These are phyloP conservation scores for Coreius guichenoti DNA, from an alignment of 2,797 vertebrate genomes.

Conservation along the genomic window DNA sequence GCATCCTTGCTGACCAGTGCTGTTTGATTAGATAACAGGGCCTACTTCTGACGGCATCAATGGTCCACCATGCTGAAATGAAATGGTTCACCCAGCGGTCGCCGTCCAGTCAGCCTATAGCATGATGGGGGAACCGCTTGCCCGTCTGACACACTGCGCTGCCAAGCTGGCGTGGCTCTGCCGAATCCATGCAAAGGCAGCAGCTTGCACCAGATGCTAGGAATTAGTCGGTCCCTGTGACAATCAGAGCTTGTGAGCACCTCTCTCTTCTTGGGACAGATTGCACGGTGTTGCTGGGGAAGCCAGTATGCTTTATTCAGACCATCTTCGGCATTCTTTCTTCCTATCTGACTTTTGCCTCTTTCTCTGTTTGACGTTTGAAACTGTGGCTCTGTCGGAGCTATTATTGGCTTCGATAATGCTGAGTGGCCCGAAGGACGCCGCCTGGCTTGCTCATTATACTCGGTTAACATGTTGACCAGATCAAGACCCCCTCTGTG, in stretches of 20 bases:
- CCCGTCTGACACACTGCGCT: constrained; percentile 68
- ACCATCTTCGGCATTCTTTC: constrained; percentile 12
- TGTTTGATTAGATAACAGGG: constrained; percentile 84
- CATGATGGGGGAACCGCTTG: constrained; percentile 73
- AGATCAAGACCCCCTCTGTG: constrained; percentile 65
- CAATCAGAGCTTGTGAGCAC: constrained; percentile 66
- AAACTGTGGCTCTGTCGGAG: constrained; percentile 37
- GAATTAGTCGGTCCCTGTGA: constrained; percentile 75
- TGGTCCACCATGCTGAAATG: constrained; percentile 76
- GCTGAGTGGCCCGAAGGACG: constrained; percentile 56
- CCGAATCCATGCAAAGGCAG: constrained; percentile 70
- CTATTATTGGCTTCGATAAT: constrained; percentile 58
- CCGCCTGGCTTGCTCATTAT: constrained; percentile 57
- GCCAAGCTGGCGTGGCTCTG: constrained; percentile 72
- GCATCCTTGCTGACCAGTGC: constrained; percentile 80
- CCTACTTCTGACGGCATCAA: constrained; percentile 77
- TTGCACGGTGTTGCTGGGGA: constrained; percentile 64
- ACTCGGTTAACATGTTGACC: constrained; percentile 62
- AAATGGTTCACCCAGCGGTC: constrained; percentile 72
- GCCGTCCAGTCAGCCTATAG: constrained; percentile 73
- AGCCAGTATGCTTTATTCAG: constrained; percentile 49
- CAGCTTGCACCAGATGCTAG: constrained; percentile 80
- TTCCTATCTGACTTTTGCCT: constrained; percentile 42
- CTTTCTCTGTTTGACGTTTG: constrained; percentile 12
- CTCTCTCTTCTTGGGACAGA: constrained; percentile 72